A percentile compares a stretch with the other conserved stretches of the same genome.
These are phyloP conservation scores for Myotis yumanensis DNA, from an alignment of 2,113 vertebrate genomes.

Conservation along the genomic window DNA sequence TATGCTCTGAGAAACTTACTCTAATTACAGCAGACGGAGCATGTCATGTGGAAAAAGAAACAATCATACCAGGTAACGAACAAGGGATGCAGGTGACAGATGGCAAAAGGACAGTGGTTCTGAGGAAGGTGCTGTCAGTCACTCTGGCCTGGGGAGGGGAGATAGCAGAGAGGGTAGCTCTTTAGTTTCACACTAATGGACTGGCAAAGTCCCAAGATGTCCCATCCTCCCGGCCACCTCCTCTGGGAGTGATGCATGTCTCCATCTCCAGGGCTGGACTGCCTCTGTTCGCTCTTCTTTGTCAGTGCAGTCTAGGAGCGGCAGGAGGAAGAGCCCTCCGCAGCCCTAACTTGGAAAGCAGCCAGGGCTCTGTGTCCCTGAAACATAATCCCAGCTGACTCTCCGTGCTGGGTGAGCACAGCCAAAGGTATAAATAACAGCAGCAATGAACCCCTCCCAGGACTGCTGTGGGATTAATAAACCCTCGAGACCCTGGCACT, in stretches of 20 bases:
- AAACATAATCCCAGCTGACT: slow-evolving; percentile 64
- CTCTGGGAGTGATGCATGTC: neutral
- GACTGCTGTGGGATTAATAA: slow-evolving; percentile 71
- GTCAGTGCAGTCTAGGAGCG: neutral
- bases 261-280: neutral
- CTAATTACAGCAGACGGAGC: neutral
- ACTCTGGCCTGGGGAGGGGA: neutral
- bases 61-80: neutral
- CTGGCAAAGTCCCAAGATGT: neutral
- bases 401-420: slow-evolving; percentile 41
- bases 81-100: neutral
- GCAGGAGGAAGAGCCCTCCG: neutral
- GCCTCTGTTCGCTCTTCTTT: neutral
- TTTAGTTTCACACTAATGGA: neutral
- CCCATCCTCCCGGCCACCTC: neutral
- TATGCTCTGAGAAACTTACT: neutral
- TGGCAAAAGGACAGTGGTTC: neutral
- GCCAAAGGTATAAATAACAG: slow-evolving; percentile 67
- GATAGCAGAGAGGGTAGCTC: neutral
- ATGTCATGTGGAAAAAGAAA: neutral
- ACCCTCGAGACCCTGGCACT: slow-evolving; percentile 54
- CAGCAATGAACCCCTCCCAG: slow-evolving; percentile 53
- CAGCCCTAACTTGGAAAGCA: neutral
- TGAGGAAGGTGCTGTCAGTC: neutral
- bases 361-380: slow-evolving; percentile 57